Evolutionary conservation across 2,888 invertebrate species (phyloP).

Genomic region (Eudasyphora cyanicolor): DNA sequence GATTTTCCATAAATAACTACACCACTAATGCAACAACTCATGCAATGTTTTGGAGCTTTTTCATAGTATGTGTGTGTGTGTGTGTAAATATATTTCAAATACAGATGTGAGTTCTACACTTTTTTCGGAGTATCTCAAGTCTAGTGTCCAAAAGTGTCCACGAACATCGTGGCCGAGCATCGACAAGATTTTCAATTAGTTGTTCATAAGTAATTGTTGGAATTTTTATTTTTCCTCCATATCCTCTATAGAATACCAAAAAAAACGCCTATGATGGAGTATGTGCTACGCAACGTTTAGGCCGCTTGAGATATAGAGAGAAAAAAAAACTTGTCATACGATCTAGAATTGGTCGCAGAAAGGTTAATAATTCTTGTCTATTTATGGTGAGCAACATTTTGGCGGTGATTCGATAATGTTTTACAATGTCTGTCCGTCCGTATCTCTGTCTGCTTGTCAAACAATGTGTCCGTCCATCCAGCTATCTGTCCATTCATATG

Average conservation of each 20-base stretch:
- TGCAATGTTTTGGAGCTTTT: not conserved
- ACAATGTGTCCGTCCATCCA: too few species aligned
- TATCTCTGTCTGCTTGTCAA: not conserved
- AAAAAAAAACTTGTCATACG: conserved; percentile 21
- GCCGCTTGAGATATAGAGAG: too few species aligned
- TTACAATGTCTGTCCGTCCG: not conserved
- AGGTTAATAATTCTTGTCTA: conserved; percentile 19
- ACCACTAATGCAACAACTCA: not conserved
- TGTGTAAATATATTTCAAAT: too few species aligned
- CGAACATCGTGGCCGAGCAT: not conserved
- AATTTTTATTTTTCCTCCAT: conserved; percentile 1
- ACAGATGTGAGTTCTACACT: not conserved
- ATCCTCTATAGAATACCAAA: not conserved
- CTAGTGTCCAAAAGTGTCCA: not conserved
- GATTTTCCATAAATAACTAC: conserved; percentile 33
- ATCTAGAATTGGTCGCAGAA: conserved; percentile 7
- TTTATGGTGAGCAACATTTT: not conserved
- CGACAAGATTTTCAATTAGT: conserved; percentile 38
- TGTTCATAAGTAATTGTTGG: conserved; percentile 31
- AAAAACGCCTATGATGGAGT: not conserved
- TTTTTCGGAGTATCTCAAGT: not conserved
- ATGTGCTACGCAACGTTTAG: too few species aligned
- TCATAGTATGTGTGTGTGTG: not conserved
- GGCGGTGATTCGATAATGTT: not conserved
- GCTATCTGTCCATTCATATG: too few species aligned